A percentile compares a stretch with the other conserved stretches of the same genome.
These are phyloP conservation scores for Noctua comes DNA, from an alignment of 2,888 invertebrate species.

Conservation along the genomic window DNA sequence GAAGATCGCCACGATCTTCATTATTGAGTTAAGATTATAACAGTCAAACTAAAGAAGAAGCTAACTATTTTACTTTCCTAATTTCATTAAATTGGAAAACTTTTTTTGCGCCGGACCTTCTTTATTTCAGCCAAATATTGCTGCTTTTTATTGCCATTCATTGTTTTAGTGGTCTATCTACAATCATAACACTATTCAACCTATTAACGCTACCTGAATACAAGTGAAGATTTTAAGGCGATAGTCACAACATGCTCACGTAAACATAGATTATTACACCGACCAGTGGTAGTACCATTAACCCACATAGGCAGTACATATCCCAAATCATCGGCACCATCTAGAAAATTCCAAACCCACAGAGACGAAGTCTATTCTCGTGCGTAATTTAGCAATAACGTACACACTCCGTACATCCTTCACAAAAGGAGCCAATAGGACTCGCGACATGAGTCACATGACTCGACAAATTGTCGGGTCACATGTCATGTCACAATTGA, in stretches of 20 bases:
- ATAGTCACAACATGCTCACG: background rate
- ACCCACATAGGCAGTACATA: background rate
- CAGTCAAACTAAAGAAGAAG: background rate
- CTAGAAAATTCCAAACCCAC: constrained; percentile 34
- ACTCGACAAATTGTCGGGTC: constrained; percentile 48
- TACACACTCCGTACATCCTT: constrained; percentile 56
- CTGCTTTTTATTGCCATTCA: background rate
- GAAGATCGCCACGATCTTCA: background rate
- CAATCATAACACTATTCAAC: background rate
- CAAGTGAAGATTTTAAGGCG: background rate
- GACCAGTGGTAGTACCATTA: background rate
- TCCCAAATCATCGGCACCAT: background rate
- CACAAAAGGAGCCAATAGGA: constrained; percentile 59
- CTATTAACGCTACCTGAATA: background rate
- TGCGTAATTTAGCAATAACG: constrained; percentile 66
- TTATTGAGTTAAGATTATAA: background rate
- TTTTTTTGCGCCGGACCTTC: background rate
- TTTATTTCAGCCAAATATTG: background rate
- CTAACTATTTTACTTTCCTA: background rate
- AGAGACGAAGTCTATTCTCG: constrained; percentile 47
- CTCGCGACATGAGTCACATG: constrained; percentile 56
- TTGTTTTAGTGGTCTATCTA: background rate
- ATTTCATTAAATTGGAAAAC: background rate
- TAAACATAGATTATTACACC: background rate
- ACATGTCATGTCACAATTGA: constrained; percentile 44